Evolutionary conservation across 2,888 invertebrate genomes (phyloP).

Genomic region (Brachyopa scutellaris): DNA sequence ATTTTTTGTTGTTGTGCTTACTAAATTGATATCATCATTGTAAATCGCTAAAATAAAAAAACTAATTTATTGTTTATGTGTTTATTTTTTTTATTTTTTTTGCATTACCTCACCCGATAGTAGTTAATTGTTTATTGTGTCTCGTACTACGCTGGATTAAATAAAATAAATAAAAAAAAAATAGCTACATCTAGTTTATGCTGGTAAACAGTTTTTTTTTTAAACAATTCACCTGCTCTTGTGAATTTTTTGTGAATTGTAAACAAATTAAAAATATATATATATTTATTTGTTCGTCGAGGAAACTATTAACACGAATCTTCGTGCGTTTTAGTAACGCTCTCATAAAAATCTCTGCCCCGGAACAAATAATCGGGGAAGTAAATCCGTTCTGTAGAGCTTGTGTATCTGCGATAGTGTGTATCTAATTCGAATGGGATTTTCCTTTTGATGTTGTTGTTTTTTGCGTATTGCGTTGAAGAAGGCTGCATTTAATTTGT

Average conservation of each 20-base stretch:
- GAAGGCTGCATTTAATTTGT: constrained; percentile 12
- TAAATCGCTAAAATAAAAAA: no score
- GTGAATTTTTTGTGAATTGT: constrained; percentile 19
- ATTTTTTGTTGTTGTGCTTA: no score
- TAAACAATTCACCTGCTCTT: constrained; percentile 8
- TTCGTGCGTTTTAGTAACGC: constrained; percentile 55
- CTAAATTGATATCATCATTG: no score
- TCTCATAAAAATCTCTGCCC: constrained; percentile 46
- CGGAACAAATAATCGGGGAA: constrained; percentile 53
- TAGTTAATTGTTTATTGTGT: no score
- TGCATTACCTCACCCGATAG: no score
- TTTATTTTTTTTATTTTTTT: no score
- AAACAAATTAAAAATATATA: constrained; percentile 15
- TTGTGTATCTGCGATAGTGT: constrained; percentile 8
- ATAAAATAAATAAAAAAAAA: no score
- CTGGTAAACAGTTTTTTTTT: background rate
- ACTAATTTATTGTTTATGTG: no score
- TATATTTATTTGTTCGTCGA: background rate
- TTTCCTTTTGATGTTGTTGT: constrained; percentile 36
- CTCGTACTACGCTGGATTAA: constrained; percentile 7
- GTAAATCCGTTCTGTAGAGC: no score
- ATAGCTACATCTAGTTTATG: no score
- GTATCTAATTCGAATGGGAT: constrained; percentile 4
- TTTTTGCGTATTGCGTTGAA: background rate
- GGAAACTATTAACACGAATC: constrained; percentile 67